Evolutionary conservation across 1,140 invertebrate genomes (phyloP), one percentile per base, ranked within the genome.

Genomic region (Colletes latitarsis): DNA sequence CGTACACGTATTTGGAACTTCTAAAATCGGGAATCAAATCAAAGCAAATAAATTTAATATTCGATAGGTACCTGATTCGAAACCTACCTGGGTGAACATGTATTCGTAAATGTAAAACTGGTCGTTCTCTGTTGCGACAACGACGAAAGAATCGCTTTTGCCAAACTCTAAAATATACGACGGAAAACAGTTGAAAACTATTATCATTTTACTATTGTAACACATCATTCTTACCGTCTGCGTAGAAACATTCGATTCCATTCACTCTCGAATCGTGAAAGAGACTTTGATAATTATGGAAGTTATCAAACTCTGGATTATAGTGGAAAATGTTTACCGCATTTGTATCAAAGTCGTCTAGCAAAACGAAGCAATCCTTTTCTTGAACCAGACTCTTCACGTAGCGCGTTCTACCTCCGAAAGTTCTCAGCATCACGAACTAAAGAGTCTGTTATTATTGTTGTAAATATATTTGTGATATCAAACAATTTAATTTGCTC

Each of bases 41-140:
- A 14, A 15, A 15, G 57, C 14, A 6, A 71, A 41, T 3, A 77
- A 52, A 17, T 41, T 17, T 12, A 12, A 14, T 41, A 41, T 2
- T 63, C 30, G 43, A 49, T 1, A 43, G 5, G 43, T 43, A 5
- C n/a, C n/a, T 10, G 8, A 5, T 12, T 55, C 10, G 49, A 39
- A n/a, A 64, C 71, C 84, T 87, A 90, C 89, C 75, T 74, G 84
- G 1, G 68, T 72, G 39, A 84, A 77, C 85, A 84, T 90, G 55
- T 91, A 91, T 72, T 91, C 84, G 46, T 91, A 90, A 60, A 91
- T 66, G 46, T 88, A 88, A 72, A 90, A 86, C 19, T 66, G 63
- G 64, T 89, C 89, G 21, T 82, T 75, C 49, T 88, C 77, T 3
- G 89, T 91, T 0, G 84, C 87, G 15, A 87, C 70, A 46, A 88